Evolutionary conservation across 2,113 vertebrate genomes (phyloP).

Genomic region (Solea solea): DNA sequence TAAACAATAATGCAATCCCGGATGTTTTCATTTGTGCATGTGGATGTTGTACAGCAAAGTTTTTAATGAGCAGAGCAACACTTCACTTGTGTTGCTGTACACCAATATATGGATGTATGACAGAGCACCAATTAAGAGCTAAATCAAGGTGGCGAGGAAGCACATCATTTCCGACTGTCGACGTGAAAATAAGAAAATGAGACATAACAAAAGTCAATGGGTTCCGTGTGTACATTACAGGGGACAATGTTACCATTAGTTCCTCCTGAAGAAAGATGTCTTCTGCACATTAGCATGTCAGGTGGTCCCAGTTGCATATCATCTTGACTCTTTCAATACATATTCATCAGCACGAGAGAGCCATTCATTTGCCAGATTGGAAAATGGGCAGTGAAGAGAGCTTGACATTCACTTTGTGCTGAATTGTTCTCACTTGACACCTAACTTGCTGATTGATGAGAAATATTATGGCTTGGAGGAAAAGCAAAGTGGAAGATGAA

Average conservation of each 20-base stretch:
- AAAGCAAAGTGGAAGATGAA: slow-evolving; percentile 82
- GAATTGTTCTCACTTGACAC: slow-evolving; percentile 80
- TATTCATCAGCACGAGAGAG: slow-evolving; percentile 87
- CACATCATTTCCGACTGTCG: neutral
- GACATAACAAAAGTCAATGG: neutral
- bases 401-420: slow-evolving; percentile 73
- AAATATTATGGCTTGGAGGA: slow-evolving; percentile 77
- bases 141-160: slow-evolving; percentile 5
- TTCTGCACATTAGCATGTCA: slow-evolving; percentile 40
- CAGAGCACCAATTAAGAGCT: slow-evolving; percentile 43
- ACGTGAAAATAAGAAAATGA: neutral
- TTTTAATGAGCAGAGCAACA: slow-evolving; percentile 63
- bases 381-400: slow-evolving; percentile 71
- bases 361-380: slow-evolving; percentile 82
- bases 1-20: slow-evolving; percentile 67
- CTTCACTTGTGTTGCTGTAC: slow-evolving; percentile 18
- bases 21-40: slow-evolving; percentile 25
- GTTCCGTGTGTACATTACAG: neutral
- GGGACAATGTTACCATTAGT: slow-evolving; percentile 27
- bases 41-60: slow-evolving; percentile 57
- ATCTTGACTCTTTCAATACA: slow-evolving; percentile 77
- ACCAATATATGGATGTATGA: slow-evolving; percentile 8
- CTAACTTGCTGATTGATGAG: slow-evolving; percentile 82
- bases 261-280: slow-evolving; percentile 10
- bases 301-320: slow-evolving; percentile 76